These are phyloP conservation scores for Cheilosia vulpina DNA, from an alignment of 2,888 invertebrate species.

Conservation along the genomic window DNA sequence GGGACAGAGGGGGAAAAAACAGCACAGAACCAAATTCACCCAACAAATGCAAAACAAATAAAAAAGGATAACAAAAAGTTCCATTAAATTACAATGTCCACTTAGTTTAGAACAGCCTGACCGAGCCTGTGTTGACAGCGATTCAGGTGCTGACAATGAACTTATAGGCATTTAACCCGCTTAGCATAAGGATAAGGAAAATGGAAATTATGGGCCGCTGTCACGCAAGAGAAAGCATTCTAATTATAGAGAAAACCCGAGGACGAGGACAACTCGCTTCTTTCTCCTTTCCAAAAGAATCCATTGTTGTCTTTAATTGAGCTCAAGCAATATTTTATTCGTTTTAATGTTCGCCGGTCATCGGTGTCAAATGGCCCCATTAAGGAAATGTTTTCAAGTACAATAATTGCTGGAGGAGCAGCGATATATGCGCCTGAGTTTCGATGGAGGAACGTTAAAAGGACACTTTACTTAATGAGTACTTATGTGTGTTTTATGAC, in stretches of 20 bases:
- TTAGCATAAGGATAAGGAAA: slow-evolving; percentile 60
- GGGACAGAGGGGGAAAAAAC: neutral
- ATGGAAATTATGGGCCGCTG: slow-evolving; percentile 51
- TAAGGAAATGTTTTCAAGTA: slow-evolving; percentile 43
- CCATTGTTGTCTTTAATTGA: slow-evolving; percentile 52
- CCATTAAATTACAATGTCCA: slow-evolving; percentile 61
- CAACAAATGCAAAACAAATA: slow-evolving; percentile 13
- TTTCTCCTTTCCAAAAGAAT: slow-evolving; percentile 13
- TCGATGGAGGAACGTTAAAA: slow-evolving; percentile 12
- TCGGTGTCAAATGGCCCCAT: slow-evolving; percentile 45
- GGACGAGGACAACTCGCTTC: neutral
- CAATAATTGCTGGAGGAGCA: slow-evolving; percentile 17
- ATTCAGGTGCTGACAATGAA: slow-evolving; percentile 72
- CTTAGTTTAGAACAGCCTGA: slow-evolving; percentile 26
- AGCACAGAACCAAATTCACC: neutral
- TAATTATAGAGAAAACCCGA: neutral
- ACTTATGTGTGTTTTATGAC: slow-evolving; percentile 64
- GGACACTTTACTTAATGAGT: slow-evolving; percentile 40
- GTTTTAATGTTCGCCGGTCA: slow-evolving; percentile 52
- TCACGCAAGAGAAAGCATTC: slow-evolving; percentile 58
- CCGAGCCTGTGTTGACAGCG: slow-evolving; percentile 50
- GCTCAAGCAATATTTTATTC: slow-evolving; percentile 56
- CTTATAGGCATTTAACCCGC: slow-evolving; percentile 67
- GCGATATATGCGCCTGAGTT: neutral
- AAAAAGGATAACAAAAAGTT: slow-evolving; percentile 32